phyloP scores from a whole-genome alignment of 1,140 invertebrate genomes.

The Mactra quadrangularis region DNA sequence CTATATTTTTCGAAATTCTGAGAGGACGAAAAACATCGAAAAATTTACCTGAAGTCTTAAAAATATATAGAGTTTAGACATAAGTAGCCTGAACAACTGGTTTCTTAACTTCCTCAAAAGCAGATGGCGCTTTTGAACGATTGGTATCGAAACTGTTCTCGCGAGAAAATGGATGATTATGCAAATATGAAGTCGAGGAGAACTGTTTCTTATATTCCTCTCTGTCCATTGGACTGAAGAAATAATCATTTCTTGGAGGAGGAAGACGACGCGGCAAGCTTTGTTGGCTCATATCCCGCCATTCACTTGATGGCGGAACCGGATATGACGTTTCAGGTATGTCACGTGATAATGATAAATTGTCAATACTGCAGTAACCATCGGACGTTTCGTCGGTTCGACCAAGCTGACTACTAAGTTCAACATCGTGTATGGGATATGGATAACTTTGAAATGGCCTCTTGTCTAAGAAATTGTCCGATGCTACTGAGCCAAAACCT shows the following conservation, averaged over 20 bases:
- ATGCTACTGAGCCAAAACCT: slow-evolving; percentile 34
- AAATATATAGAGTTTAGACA: slow-evolving; percentile 1
- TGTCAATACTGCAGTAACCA: slow-evolving; percentile 60
- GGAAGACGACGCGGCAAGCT: slow-evolving; percentile 34
- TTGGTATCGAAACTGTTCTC: slow-evolving; percentile 12
- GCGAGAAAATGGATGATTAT: slow-evolving; percentile 14
- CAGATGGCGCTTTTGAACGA: not conserved
- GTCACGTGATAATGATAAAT: slow-evolving; percentile 47
- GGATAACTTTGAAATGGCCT: slow-evolving; percentile 20
- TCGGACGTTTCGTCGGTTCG: slow-evolving; percentile 51
- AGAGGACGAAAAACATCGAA: too few species aligned
- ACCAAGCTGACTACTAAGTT: not conserved
- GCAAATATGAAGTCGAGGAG: not conserved
- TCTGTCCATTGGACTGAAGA: slow-evolving; percentile 28
- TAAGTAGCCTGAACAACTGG: slow-evolving; percentile 56
- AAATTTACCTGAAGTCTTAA: too few species aligned
- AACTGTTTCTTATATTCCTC: slow-evolving; percentile 31
- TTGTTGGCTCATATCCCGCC: slow-evolving; percentile 29
- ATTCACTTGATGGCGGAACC: slow-evolving; percentile 34
- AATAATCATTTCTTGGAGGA: slow-evolving; percentile 34
- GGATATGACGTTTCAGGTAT: slow-evolving; percentile 27
- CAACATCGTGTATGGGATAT: slow-evolving; percentile 18
- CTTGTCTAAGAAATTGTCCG: slow-evolving; percentile 41
- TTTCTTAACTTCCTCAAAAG: slow-evolving; percentile 25
- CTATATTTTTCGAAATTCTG: too few species aligned